Evolutionary conservation across 2,888 invertebrate genomes (phyloP), one percentile per base, ranked within the genome.

Genomic region (Eutolmus rufibarbis): DNA sequence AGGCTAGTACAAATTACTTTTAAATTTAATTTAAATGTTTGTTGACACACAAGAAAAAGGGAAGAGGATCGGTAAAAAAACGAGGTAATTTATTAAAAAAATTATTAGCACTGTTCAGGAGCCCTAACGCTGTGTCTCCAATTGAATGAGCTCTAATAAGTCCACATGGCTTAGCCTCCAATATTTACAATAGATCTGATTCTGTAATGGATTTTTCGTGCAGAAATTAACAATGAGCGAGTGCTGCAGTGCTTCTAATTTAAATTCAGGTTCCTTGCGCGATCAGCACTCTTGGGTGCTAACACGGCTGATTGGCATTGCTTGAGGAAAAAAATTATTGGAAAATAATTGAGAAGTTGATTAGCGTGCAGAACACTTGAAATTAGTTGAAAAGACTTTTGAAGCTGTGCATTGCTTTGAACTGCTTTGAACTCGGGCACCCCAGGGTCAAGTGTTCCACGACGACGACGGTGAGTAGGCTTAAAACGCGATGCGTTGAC

Each of bases 331-430:
- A 74, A 76, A 66, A 66, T 66, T 66, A 66, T 37, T 76, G 76
- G 28, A 76, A 34, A 34, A 76, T 76, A 76, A 76, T 76, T 37
- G 37, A 76, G 76, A 76, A 76, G 76, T 76, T 76, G 76, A 76
- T 76, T 76, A 76, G 37, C 34, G 37, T 9, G 76, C 76, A 31
- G 37, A 76, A 76, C 34, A 76, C 37, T 76, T 76, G 34, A 76
- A 76, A 76, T 76, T 76, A 76, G 76, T 76, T 76, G 76, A 76
- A 76, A 76, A 76, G 37, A 76, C 76, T 76, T 76, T 76, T 16
- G 74, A 31, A 34, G 37, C 19, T 19, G 57, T 31, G 31, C 74
- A 28, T 74, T 74, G 74, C 34, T 74, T 74, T 74, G 76, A 76
- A 76, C 76, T 76, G 76, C 76, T 76, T 76, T 76, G 76, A 76